phyloP scores from a whole-genome alignment of 1,140 invertebrate genomes.

The Melanaphis sacchari region DNA sequence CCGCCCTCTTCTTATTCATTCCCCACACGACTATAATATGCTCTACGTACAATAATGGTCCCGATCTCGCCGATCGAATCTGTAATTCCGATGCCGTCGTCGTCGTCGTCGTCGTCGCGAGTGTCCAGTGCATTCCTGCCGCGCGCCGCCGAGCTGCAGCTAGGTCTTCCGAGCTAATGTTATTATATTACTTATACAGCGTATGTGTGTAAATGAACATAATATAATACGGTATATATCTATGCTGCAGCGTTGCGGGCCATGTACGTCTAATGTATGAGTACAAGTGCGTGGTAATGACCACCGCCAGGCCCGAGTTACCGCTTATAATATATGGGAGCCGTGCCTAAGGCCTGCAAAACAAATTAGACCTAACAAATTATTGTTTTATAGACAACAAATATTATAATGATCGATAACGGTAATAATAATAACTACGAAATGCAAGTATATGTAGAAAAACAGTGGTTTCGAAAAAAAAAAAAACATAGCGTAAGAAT shows the following conservation, averaged over 20 bases:
- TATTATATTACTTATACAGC: too few relatives aligned
- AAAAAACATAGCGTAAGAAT: neutral
- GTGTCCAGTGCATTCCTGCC: neutral
- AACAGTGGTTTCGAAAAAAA: neutral
- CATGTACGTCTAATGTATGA: too few relatives aligned
- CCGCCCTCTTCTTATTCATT: neutral
- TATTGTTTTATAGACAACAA: neutral
- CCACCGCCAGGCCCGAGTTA: neutral
- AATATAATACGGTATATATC: neutral
- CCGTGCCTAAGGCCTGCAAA: neutral
- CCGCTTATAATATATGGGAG: neutral
- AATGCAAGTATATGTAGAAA: neutral
- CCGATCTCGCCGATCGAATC: conserved; percentile 42
- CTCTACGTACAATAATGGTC: neutral
- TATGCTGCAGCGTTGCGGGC: neutral
- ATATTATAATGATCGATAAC: neutral
- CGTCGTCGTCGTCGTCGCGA: neutral
- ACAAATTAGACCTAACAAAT: neutral
- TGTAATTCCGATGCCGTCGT: conserved; percentile 36
- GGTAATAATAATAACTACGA: neutral
- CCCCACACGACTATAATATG: neutral
- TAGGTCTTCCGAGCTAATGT: too few relatives aligned
- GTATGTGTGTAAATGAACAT: neutral
- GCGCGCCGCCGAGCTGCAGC: too few relatives aligned
- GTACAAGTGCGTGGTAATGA: neutral